A percentile compares a stretch with the other conserved stretches of the same genome.
Conservation (phyloP, 2,888 invertebrate species). For the Conistra vaccinii region DNA sequence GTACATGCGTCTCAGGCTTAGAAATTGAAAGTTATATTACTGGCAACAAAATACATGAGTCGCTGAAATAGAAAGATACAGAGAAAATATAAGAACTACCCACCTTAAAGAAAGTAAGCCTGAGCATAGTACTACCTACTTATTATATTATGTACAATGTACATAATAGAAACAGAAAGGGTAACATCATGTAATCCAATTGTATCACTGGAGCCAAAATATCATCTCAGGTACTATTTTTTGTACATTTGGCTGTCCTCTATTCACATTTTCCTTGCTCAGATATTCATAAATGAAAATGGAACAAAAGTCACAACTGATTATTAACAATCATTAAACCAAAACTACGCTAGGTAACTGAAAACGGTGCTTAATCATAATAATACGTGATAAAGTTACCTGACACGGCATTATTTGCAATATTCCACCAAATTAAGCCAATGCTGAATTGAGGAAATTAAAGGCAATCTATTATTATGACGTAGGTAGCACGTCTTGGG, state of each 20-base stretch:
- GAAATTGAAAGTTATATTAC: conserved; percentile 10
- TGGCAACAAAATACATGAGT: neutral
- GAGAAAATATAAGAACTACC: conserved; percentile 21
- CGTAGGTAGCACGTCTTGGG: conserved; percentile 22
- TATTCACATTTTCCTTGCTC: conserved; percentile 8
- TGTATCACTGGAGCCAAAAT: conserved; percentile 44
- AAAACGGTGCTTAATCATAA: conserved; percentile 27
- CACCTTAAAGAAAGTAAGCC: conserved; percentile 2
- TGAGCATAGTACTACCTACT: conserved; percentile 15
- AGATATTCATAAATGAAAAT: conserved; percentile 31
- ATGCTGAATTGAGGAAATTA: conserved; percentile 38
- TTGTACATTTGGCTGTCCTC: conserved; percentile 9
- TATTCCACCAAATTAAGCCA: conserved; percentile 23
- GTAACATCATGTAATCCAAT: conserved; percentile 45
- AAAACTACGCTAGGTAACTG: conserved; percentile 9
- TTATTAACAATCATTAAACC: conserved; percentile 5
- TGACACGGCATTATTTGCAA: conserved; percentile 19
- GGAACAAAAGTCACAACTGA: neutral
- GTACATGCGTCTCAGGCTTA: conserved; percentile 14
- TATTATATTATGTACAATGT: conserved; percentile 36
- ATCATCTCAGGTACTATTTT: conserved; percentile 21
- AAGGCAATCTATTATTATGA: conserved; percentile 32
- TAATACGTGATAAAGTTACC: conserved; percentile 26
- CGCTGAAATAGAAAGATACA: conserved; percentile 14
- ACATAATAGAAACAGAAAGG: conserved; percentile 32